Percentiles rank a stretch among this genome's conserved stretches.
phyloP scores from a whole-genome alignment of 1,140 invertebrate genomes.

The Ganaspis sp. region DNA sequence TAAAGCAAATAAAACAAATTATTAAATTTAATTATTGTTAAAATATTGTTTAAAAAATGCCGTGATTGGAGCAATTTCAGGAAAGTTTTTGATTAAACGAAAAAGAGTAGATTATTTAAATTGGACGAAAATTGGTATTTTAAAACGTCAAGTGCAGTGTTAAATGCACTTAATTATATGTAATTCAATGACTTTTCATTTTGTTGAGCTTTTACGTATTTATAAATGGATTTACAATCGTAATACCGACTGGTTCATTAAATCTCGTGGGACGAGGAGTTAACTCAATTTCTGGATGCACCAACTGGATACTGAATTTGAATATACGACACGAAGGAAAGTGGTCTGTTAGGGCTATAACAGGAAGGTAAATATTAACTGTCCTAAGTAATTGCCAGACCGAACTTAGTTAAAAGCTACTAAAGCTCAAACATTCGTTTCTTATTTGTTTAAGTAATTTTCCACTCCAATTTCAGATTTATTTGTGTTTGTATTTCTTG shows the following conservation, averaged over 20 bases:
- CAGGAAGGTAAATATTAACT: conserved; percentile 24
- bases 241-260: background rate
- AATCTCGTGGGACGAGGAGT: background rate
- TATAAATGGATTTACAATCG: background rate
- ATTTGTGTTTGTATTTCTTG: background rate
- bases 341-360: conserved; percentile 28
- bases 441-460: conserved; percentile 17
- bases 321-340: conserved; percentile 18
- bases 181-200: background rate
- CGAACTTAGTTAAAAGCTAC: conserved; percentile 5
- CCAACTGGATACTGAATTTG: background rate
- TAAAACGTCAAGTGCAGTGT: too few species aligned
- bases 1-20: too few species aligned
- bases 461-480: background rate
- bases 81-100: too few species aligned
- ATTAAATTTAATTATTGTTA: too few species aligned
- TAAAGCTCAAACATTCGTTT: conserved; percentile 1
- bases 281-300: background rate
- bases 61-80: too few species aligned
- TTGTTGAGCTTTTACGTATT: background rate
- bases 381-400: conserved; percentile 12
- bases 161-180: too few species aligned
- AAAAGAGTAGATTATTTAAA: too few species aligned
- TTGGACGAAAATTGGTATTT: too few species aligned
- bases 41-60: too few species aligned